Evolutionary conservation across 2,113 vertebrate species (phyloP).

Genomic region (Periophthalmus modestus): DNA sequence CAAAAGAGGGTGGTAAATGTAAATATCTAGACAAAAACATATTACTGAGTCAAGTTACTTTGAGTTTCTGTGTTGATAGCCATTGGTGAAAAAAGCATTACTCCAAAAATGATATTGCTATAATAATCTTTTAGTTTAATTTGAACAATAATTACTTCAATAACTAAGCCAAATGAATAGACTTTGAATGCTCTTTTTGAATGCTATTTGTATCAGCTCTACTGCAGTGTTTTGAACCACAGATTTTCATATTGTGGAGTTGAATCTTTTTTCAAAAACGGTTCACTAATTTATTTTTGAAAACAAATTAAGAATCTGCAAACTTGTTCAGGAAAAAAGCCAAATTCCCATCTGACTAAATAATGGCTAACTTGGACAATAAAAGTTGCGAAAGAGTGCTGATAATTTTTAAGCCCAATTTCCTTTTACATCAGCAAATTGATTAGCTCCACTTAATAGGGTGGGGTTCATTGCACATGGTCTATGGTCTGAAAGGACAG

Average conservation of each 20-base stretch:
- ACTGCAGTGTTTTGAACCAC: too few relatives aligned
- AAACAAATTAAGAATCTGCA: background rate
- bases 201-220: too few relatives aligned
- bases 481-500: background rate
- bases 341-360: background rate
- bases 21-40: background rate
- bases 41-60: background rate
- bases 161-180: background rate
- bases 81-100: background rate
- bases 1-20: background rate
- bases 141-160: too few relatives aligned
- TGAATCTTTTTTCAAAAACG: background rate
- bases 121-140: too few relatives aligned
- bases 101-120: background rate
- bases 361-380: background rate
- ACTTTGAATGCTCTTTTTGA: background rate
- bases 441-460: slow-evolving; percentile 30
- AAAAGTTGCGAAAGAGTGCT: background rate
- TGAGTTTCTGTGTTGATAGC: background rate
- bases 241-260: too few relatives aligned
- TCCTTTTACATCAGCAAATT: slow-evolving; percentile 4
- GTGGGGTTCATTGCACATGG: background rate
- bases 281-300: background rate
- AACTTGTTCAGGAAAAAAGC: background rate
- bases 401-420: background rate